Percentiles rank a stretch among this genome's conserved stretches.
These are phyloP conservation scores for Conopomorpha cramerella DNA, from an alignment of 1,140 invertebrate genomes.

Conservation along the genomic window DNA sequence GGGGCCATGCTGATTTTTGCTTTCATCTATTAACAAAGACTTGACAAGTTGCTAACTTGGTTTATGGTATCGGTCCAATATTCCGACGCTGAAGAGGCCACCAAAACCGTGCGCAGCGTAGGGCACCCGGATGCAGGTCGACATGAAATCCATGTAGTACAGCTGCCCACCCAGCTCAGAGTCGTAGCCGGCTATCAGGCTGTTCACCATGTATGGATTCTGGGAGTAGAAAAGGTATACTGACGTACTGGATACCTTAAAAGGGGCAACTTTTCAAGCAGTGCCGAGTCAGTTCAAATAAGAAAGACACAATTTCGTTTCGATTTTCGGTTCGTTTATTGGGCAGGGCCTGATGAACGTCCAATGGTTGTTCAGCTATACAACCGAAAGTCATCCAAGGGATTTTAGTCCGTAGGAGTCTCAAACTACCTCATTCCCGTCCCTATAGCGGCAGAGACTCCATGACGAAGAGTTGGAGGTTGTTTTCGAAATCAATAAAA, in stretches of 20 bases:
- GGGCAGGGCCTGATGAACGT: not conserved
- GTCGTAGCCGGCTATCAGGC: slow-evolving; percentile 87
- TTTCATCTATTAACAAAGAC: too few species aligned
- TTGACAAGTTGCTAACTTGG: slow-evolving; percentile 67
- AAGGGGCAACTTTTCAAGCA: too few species aligned
- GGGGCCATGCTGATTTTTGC: too few species aligned
- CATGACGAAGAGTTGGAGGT: not conserved
- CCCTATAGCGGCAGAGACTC: too few species aligned
- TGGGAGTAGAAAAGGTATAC: slow-evolving; percentile 36
- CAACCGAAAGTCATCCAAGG: too few species aligned
- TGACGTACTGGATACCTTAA: too few species aligned
- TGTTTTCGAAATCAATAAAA: not conserved
- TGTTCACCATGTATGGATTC: slow-evolving; percentile 83
- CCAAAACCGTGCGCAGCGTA: slow-evolving; percentile 95
- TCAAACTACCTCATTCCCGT: too few species aligned
- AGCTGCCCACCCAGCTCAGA: slow-evolving; percentile 73
- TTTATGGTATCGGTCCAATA: slow-evolving; percentile 89
- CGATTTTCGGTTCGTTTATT: not conserved
- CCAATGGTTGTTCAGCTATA: too few species aligned
- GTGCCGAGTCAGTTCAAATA: not conserved
- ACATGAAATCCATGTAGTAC: slow-evolving; percentile 92
- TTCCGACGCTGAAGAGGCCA: slow-evolving; percentile 83
- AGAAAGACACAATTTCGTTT: not conserved
- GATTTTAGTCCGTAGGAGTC: too few species aligned
- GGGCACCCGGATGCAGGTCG: slow-evolving; percentile 80